Conservation (phyloP, 1,140 invertebrate species). For the Leguminivora glycinivorella region DNA sequence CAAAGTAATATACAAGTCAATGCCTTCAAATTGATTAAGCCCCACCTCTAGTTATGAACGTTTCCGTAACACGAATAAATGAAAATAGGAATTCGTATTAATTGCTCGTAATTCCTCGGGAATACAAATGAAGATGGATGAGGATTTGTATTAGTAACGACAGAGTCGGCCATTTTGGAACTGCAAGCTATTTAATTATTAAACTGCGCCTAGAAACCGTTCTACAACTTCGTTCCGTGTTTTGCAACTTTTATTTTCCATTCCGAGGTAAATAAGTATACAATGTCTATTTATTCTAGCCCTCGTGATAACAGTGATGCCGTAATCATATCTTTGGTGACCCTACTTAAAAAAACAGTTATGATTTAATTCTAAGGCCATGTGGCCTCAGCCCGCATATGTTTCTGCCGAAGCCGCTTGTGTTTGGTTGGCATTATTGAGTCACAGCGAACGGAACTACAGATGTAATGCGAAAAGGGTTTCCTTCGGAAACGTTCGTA, state of each 20-base stretch:
- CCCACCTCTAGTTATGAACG: constrained; percentile 17
- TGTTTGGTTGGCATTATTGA: too few species aligned
- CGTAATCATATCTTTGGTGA: too few species aligned
- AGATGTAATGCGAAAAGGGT: too few species aligned
- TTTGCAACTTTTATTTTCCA: background rate
- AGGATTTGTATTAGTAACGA: background rate
- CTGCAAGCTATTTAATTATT: constrained; percentile 4
- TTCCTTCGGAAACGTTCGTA: too few species aligned
- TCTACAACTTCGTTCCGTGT: background rate
- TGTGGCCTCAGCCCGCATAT: too few species aligned
- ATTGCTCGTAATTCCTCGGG: constrained; percentile 7
- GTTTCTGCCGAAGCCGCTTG: too few species aligned
- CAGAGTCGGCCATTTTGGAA: background rate
- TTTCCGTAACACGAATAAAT: constrained; percentile 4
- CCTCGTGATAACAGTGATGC: too few species aligned
- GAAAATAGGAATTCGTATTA: constrained; percentile 15
- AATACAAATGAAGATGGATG: constrained; percentile 22
- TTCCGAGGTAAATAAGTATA: background rate
- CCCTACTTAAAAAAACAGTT: too few species aligned
- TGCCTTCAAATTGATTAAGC: constrained; percentile 12
- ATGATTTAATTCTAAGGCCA: too few species aligned
- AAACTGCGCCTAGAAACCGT: background rate
- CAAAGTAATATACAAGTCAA: too few species aligned
- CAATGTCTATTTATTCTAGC: too few species aligned
- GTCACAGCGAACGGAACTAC: too few species aligned